Evolutionary conservation across 2,888 invertebrate genomes (phyloP).

Genomic region (Amblyjoppa fuscipennis): DNA sequence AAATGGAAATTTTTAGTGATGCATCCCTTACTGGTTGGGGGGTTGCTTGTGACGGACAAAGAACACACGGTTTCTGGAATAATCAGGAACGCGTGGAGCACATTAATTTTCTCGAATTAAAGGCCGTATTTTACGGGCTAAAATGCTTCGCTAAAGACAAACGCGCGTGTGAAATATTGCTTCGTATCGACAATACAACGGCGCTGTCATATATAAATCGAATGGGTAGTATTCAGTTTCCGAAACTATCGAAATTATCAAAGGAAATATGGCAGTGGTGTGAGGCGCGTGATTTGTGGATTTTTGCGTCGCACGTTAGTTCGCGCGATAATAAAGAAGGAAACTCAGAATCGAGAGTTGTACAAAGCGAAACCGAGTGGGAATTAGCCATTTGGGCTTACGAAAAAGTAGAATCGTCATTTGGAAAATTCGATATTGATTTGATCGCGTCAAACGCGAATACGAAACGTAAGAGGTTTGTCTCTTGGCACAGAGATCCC

Average conservation of each 20-base stretch:
- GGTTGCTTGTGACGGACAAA: constrained; percentile 43
- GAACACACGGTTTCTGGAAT: constrained; percentile 49
- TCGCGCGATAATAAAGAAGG: constrained; percentile 58
- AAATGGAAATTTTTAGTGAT: constrained; percentile 64
- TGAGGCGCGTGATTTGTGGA: constrained; percentile 43
- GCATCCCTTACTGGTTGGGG: constrained; percentile 70
- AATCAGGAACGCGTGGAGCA: constrained; percentile 39
- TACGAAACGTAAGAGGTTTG: constrained; percentile 72
- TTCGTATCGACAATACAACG: constrained; percentile 39
- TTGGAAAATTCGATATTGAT: constrained; percentile 71
- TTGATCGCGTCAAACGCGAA: constrained; percentile 74
- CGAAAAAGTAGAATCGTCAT: constrained; percentile 59
- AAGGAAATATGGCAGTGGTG: constrained; percentile 58
- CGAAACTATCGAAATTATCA: constrained; percentile 26
- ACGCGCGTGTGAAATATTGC: constrained; percentile 38
- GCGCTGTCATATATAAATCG: constrained; percentile 49
- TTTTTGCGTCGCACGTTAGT: constrained; percentile 64
- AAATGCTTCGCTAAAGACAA: constrained; percentile 60
- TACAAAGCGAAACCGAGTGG: constrained; percentile 65
- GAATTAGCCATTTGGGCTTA: constrained; percentile 58
- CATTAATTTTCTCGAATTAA: constrained; percentile 57
- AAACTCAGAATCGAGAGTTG: constrained; percentile 29
- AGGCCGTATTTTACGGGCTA: constrained; percentile 57
- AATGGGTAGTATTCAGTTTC: constrained; percentile 39
- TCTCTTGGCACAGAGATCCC: constrained; percentile 75